A percentile compares a stretch with the other conserved stretches of the same genome.
Conservation (phyloP, 2,888 invertebrate species). For the Drosophila pseudotakahashii region DNA sequence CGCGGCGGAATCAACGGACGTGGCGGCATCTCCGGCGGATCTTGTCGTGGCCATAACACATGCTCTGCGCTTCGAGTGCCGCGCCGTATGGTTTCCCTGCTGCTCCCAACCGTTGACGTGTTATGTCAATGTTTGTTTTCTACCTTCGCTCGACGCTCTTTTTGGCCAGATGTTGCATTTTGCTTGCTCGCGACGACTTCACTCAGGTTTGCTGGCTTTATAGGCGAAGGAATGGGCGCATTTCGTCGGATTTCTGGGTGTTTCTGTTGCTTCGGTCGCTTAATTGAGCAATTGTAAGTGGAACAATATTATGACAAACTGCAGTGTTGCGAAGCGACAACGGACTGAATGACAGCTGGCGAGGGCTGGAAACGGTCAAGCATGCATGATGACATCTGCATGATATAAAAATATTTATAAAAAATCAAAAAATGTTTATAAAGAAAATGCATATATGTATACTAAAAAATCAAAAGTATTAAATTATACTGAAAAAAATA, state of each 20-base stretch:
- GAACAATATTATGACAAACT: conserved; percentile 68
- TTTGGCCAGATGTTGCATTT: conserved; percentile 36
- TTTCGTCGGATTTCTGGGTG: conserved; percentile 4
- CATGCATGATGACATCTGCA: background rate
- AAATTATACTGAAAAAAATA: no score
- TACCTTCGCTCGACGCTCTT: conserved; percentile 4
- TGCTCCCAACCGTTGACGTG: conserved; percentile 68
- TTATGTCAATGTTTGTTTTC: conserved; percentile 70
- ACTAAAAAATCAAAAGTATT: no score
- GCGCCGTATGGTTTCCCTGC: conserved; percentile 25
- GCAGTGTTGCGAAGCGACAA: conserved; percentile 47
- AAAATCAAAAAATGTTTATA: no score
- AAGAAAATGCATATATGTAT: no score
- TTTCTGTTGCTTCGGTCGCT: conserved; percentile 14
- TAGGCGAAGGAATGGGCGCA: background rate
- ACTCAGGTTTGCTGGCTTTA: background rate
- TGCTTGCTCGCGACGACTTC: conserved; percentile 1
- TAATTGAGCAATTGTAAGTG: conserved; percentile 50
- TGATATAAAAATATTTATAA: background rate
- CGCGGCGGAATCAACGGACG: conserved; percentile 1
- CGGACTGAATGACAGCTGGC: background rate
- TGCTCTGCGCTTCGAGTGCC: conserved; percentile 37
- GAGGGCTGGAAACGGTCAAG: background rate
- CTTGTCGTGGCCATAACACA: conserved; percentile 77
- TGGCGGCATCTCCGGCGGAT: conserved; percentile 31